Evolutionary conservation across 2,113 vertebrate genomes (phyloP).

Genomic region (Vulpes lagopus): DNA sequence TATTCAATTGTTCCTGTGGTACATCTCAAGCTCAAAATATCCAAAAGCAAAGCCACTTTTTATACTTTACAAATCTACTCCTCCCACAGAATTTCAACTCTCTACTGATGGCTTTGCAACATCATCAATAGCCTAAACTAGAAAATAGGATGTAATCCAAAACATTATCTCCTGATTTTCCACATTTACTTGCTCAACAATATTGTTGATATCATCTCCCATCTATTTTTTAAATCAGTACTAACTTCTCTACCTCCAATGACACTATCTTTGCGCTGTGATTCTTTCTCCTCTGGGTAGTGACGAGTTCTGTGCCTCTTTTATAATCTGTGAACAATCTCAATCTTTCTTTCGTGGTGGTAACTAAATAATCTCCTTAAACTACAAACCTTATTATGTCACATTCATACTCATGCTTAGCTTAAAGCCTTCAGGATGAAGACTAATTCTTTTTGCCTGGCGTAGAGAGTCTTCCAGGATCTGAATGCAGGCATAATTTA

Average conservation of each 20-base stretch:
- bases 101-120: neutral
- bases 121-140: neutral
- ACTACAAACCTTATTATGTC: neutral
- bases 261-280: neutral
- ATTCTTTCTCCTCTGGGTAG: neutral
- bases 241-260: neutral
- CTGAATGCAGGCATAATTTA: neutral
- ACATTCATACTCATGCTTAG: fast-evolving
- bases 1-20: neutral
- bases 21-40: neutral
- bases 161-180: neutral
- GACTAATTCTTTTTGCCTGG: neutral
- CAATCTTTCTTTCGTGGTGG: neutral
- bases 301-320: neutral
- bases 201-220: neutral
- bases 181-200: neutral
- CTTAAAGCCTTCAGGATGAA: neutral
- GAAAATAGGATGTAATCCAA: neutral
- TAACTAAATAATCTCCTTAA: neutral
- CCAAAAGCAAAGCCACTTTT: neutral
- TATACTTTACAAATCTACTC: neutral
- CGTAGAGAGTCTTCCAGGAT: neutral
- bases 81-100: neutral
- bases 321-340: neutral
- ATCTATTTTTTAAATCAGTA: neutral